These are phyloP conservation scores for Cichladusa arquata DNA, from an alignment of 2,113 vertebrate species.

Conservation along the genomic window DNA sequence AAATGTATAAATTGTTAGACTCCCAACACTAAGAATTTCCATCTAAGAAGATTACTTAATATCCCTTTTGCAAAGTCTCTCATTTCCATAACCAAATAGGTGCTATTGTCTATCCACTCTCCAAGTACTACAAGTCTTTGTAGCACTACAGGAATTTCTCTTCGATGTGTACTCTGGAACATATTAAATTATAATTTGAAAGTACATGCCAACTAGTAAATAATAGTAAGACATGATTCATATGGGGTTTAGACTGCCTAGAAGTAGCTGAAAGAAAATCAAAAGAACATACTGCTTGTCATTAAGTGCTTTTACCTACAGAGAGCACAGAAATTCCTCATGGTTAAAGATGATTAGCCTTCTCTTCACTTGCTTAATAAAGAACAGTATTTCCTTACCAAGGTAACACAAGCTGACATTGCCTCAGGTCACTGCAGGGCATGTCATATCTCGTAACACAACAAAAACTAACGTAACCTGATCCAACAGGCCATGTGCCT, in stretches of 20 bases:
- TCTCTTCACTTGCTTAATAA: slow-evolving; percentile 59
- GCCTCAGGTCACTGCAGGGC: slow-evolving; percentile 70
- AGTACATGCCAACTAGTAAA: slow-evolving; percentile 8
- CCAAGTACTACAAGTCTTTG: neutral
- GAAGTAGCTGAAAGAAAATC: slow-evolving; percentile 14
- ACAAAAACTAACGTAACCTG: slow-evolving; percentile 59
- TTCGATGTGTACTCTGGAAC: neutral
- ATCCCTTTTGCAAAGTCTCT: slow-evolving; percentile 44
- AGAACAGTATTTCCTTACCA: slow-evolving; percentile 57
- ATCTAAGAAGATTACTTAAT: slow-evolving; percentile 59
- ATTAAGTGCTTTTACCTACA: slow-evolving; percentile 25
- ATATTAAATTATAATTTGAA: slow-evolving; percentile 18
- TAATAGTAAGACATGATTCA: neutral
- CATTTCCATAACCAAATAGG: slow-evolving; percentile 53
- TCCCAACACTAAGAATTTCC: slow-evolving; percentile 44
- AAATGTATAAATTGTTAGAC: slow-evolving; percentile 60
- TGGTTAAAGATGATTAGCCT: slow-evolving; percentile 27
- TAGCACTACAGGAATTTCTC: neutral
- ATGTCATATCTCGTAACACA: slow-evolving; percentile 69
- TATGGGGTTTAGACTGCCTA: neutral
- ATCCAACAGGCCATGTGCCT: slow-evolving; percentile 71
- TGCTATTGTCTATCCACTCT: slow-evolving; percentile 28
- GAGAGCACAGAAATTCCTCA: slow-evolving; percentile 12
- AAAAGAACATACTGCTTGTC: neutral
- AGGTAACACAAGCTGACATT: slow-evolving; percentile 71